Evolutionary conservation across 1,140 invertebrate genomes (phyloP).

Genomic region (Bursaphelenchus mucronatus): DNA sequence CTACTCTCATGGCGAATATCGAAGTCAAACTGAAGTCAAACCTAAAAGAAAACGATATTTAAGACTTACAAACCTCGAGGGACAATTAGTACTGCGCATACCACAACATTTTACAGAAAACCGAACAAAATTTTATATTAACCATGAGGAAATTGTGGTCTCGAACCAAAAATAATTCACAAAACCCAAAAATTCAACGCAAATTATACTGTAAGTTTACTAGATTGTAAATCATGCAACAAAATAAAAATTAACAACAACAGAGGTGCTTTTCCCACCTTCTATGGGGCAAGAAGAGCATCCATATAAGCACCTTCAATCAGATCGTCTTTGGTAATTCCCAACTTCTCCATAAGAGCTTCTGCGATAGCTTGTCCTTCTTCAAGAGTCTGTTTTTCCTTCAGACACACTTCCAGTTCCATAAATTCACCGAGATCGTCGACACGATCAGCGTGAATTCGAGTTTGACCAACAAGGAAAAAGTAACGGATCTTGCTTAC

Average conservation of each 20-base stretch:
- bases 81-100: no score
- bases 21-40: no score
- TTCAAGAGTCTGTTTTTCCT: constrained; percentile 68
- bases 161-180: no score
- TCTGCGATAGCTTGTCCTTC: constrained; percentile 72
- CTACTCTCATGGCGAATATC: constrained; percentile 14
- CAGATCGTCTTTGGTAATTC: constrained; percentile 69
- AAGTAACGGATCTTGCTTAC: constrained; percentile 73
- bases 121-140: no score
- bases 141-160: no score
- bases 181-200: no score
- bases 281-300: constrained; percentile 55
- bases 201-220: no score
- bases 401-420: constrained; percentile 67
- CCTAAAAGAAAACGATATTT: no score
- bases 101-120: no score
- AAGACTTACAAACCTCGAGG: no score
- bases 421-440: constrained; percentile 76
- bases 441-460: constrained; percentile 70
- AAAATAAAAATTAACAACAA: no score
- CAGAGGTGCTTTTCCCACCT: background rate
- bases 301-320: constrained; percentile 76
- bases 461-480: constrained; percentile 71
- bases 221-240: no score
- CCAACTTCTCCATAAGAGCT: constrained; percentile 70